Evolutionary conservation across 2,888 invertebrate species (phyloP), one percentile per base, ranked within the genome.

Genomic region (Nomada goodeniana): DNA sequence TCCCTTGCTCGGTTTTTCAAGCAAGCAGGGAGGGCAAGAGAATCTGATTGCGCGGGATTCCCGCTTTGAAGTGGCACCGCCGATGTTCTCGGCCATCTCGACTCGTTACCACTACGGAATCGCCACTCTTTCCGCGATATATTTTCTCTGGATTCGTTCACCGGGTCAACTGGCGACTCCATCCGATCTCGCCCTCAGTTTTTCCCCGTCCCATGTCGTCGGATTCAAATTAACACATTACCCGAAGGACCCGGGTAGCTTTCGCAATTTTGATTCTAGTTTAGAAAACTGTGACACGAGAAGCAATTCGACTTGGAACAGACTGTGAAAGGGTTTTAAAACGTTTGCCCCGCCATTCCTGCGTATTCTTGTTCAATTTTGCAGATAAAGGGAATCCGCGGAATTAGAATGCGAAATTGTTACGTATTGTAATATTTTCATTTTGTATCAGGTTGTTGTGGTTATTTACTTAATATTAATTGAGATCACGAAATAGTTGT

Each of bases 31-130:
- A 88, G 84, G 81, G 74, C 83, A 83, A 82, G 89, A 87, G 89
- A 90, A 82, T 80, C 91, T 92, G 92, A 92, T 92, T 92, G 92
- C 92, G 91, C 92, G 90, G 91, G 92, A 92, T 92, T 92, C 92
- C 89, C 92, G 91, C 92, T 92, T 92, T 92, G 92, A 92, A 92
- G 91, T 91, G 90, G 90, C 91, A 91, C 92, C 92, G 92, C 92
- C 92, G 87, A 91, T 91, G 91, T 91, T 91, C 90, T 89, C 88
- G 87, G 84, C 89, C 91, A 90, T 91, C 91, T 89, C 91, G 89
- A 91, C 92, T 92, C 92, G 92, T 92, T 92, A 92, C 92, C 91
- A 90, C 91, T 90, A 88, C 84, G 87, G 86, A 89, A 89, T 90
- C 89, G 87, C 85, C 82, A 84, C 86, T 87, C 88, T 80, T 80